phyloP scores from a whole-genome alignment of 2,113 vertebrate species.

The Colistium nudipinnis region DNA sequence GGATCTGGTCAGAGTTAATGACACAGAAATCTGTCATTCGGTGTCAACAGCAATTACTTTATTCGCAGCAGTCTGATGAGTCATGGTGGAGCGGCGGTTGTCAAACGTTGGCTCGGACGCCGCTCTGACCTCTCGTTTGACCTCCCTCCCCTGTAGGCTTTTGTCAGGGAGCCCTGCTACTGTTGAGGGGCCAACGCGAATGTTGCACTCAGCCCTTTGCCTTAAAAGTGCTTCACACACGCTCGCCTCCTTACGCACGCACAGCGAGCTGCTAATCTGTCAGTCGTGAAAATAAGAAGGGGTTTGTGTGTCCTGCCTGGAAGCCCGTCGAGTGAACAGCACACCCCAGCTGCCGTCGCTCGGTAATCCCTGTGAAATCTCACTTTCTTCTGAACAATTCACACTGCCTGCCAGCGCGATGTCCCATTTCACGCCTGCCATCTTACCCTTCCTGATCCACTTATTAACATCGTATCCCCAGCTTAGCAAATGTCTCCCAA shows the following conservation, averaged over 20 bases:
- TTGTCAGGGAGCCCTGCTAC: slow-evolving; percentile 49
- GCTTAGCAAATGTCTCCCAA: slow-evolving; percentile 65
- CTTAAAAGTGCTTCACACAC: slow-evolving; percentile 25
- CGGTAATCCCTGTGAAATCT: slow-evolving; percentile 84
- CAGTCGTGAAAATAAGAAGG: slow-evolving; percentile 67
- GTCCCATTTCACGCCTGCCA: slow-evolving; percentile 82
- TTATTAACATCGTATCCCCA: slow-evolving; percentile 58
- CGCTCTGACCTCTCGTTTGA: slow-evolving; percentile 40
- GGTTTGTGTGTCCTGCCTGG: slow-evolving; percentile 56
- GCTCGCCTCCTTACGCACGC: no score
- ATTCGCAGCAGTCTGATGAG: slow-evolving; percentile 38
- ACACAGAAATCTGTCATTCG: slow-evolving; percentile 51
- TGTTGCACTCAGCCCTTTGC: slow-evolving; percentile 36
- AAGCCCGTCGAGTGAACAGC: slow-evolving; percentile 60
- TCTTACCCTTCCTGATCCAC: slow-evolving; percentile 68
- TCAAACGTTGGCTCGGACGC: slow-evolving; percentile 18
- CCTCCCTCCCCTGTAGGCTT: slow-evolving; percentile 44
- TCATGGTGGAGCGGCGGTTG: slow-evolving; percentile 21
- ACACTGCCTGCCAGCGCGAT: slow-evolving; percentile 64
- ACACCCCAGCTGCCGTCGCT: slow-evolving; percentile 75
- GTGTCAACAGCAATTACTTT: slow-evolving; percentile 36
- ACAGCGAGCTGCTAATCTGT: slow-evolving; percentile 75
- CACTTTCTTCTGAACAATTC: slow-evolving; percentile 78
- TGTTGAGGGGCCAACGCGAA: slow-evolving; percentile 61
- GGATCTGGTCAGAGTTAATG: slow-evolving; percentile 21